Evolutionary conservation across 2,888 invertebrate species (phyloP).

Genomic region (Eucriotettix oculatus): DNA sequence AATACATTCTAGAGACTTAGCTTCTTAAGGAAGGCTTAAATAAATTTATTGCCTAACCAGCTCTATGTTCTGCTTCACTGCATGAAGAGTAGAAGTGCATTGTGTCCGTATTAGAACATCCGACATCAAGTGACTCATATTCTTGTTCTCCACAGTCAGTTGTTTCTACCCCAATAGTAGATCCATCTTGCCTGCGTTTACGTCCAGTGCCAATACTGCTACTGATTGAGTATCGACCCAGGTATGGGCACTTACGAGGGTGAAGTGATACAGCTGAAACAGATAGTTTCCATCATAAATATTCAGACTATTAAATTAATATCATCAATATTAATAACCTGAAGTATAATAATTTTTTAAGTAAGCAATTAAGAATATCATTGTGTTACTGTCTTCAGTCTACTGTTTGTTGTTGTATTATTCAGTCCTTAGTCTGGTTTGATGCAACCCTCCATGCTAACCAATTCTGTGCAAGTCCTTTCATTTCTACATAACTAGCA

Average conservation of each 20-base stretch:
- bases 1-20: neutral
- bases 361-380: too few relatives aligned
- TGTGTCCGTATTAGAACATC: constrained; percentile 33
- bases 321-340: too few relatives aligned
- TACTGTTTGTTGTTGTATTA: too few relatives aligned
- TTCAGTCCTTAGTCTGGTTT: too few relatives aligned
- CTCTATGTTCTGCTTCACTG: neutral
- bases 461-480: too few relatives aligned
- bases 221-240: constrained; percentile 52
- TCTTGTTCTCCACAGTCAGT: constrained; percentile 33
- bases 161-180: constrained; percentile 6
- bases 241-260: constrained; percentile 67
- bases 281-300: neutral
- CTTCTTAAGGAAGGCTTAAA: neutral
- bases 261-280: constrained; percentile 66
- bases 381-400: too few relatives aligned
- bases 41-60: neutral
- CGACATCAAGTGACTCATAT: constrained; percentile 39
- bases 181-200: neutral
- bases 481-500: too few relatives aligned
- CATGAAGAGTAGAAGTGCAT: constrained; percentile 24
- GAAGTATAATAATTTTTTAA: too few relatives aligned
- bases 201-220: neutral
- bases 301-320: too few relatives aligned
- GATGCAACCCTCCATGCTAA: too few relatives aligned